Conservation (phyloP, 2,113 vertebrate species). For the Ochotona princeps region DNA sequence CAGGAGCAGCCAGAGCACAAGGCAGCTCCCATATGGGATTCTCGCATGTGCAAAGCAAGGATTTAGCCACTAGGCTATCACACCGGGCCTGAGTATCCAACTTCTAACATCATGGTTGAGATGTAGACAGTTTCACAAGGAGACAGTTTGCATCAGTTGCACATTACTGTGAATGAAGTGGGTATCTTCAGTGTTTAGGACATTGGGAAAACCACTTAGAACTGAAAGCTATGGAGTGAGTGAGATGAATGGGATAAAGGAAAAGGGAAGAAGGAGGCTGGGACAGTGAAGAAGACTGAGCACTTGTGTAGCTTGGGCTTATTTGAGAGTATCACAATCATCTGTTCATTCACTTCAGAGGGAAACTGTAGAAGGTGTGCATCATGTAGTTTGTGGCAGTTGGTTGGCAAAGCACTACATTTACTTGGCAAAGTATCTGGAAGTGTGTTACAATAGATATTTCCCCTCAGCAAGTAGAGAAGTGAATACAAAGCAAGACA, state of each 20-base stretch:
- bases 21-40: too few relatives aligned
- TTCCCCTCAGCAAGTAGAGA: background rate
- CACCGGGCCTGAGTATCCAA: background rate
- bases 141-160: background rate
- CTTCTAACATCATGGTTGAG: background rate
- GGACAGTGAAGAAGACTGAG: background rate
- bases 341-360: background rate
- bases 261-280: background rate
- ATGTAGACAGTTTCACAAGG: background rate
- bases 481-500: conserved; percentile 1
- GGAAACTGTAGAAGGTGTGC: too few relatives aligned
- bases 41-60: too few relatives aligned
- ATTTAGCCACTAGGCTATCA: too few relatives aligned
- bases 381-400: background rate
- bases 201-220: background rate
- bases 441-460: background rate
- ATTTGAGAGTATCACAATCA: background rate
- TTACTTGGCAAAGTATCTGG: background rate
- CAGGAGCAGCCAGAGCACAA: too few relatives aligned
- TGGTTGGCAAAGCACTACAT: background rate
- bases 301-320: background rate
- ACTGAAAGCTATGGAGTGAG: background rate
- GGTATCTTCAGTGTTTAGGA: background rate
- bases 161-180: background rate
- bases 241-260: background rate